Conservation (phyloP, 2,888 invertebrate species). For the Electrophaes corylata region DNA sequence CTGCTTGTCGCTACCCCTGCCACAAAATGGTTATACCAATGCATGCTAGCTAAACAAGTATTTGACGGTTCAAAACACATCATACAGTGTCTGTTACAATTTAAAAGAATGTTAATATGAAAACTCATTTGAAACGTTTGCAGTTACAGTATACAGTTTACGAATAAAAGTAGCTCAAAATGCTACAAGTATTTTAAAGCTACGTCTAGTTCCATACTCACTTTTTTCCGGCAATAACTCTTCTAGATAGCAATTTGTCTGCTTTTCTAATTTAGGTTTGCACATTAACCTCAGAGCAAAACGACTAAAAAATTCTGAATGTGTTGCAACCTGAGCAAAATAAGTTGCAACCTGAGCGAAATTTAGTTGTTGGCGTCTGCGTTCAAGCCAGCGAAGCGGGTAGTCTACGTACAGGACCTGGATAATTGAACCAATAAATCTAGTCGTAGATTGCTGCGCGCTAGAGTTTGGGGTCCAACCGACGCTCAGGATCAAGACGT, state of each 20-base stretch:
- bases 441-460: constrained; percentile 67
- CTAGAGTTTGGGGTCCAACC: constrained; percentile 48
- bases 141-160: no score
- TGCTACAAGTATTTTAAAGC: neutral
- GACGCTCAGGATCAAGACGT: constrained; percentile 65
- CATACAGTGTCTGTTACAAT: no score
- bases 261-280: constrained; percentile 45
- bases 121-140: no score
- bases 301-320: constrained; percentile 49
- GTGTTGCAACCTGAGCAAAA: constrained; percentile 54
- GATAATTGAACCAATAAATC: constrained; percentile 84
- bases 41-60: constrained; percentile 3
- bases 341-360: constrained; percentile 67
- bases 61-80: neutral
- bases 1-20: constrained; percentile 48
- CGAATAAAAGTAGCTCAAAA: neutral
- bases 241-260: constrained; percentile 28
- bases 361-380: constrained; percentile 77
- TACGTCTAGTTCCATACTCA: neutral
- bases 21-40: constrained; percentile 27
- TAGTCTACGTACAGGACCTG: constrained; percentile 58
- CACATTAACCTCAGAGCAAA: constrained; percentile 45
- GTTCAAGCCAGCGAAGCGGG: constrained; percentile 70
- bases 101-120: no score
- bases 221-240: constrained; percentile 15